phyloP scores from a whole-genome alignment of 2,888 invertebrate genomes.

The Eupithecia exiguata region DNA sequence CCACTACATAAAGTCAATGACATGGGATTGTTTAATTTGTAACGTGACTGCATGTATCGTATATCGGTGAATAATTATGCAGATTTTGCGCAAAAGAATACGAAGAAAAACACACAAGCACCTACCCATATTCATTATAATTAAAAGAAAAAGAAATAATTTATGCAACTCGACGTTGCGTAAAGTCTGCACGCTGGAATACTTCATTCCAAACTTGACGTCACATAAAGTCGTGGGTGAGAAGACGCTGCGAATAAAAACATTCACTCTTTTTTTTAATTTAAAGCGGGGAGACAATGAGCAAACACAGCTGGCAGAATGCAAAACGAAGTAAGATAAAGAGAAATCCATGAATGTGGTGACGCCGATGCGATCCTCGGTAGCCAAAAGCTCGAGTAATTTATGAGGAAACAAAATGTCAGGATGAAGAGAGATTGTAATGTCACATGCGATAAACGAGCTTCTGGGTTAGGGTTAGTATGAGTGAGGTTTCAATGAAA shows the following conservation, averaged over 20 bases:
- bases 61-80: conserved; percentile 48
- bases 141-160: conserved; percentile 75
- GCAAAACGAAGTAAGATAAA: conserved; percentile 75
- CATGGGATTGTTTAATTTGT: conserved; percentile 44
- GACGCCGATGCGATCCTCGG: conserved; percentile 66
- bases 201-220: conserved; percentile 80
- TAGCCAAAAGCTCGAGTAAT: conserved; percentile 69
- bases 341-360: conserved; percentile 65
- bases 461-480: conserved; percentile 55
- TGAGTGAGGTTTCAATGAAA: conserved; percentile 55
- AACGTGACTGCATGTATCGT: conserved; percentile 39
- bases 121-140: conserved; percentile 57
- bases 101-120: conserved; percentile 39
- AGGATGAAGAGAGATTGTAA: conserved; percentile 72
- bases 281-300: conserved; percentile 80
- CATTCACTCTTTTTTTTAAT: conserved; percentile 68
- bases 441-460: conserved; percentile 72
- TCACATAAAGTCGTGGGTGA: conserved; percentile 82
- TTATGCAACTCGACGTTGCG: conserved; percentile 77
- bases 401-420: conserved; percentile 76
- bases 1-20: conserved; percentile 46
- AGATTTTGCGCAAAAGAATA: conserved; percentile 42
- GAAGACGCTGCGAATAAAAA: conserved; percentile 73
- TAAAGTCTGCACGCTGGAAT: conserved; percentile 70
- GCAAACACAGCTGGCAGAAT: conserved; percentile 81